Evolutionary conservation across 2,888 invertebrate species (phyloP), one percentile per base, ranked within the genome.

Genomic region (Phyllotreta cruciferae): DNA sequence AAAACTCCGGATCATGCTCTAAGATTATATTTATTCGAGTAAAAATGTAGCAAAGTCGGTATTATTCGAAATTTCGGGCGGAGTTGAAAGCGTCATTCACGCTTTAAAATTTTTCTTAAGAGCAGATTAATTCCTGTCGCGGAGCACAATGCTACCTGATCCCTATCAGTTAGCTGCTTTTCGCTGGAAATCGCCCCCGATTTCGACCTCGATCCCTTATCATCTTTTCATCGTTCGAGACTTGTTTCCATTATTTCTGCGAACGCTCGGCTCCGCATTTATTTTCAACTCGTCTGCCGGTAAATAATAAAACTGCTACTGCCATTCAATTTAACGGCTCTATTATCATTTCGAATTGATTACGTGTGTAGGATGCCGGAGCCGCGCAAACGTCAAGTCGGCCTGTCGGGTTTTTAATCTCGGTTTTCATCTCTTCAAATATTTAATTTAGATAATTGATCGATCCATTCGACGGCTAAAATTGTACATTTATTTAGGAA

Each of bases 251-350:
- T 61, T 61, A 44, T 55, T 55, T 42, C 44, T 45, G 47, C 38
- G 37, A 60, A 60, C 42, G 60, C 54, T 60, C 34, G 13, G 54
- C 41, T 60, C 55, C 39, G 49, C 49, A 8, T 57, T 57, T 24
- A 49, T 38, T 57, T 34, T 14, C 39, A 49, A 14, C 57, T 57
- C 57, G 38, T 24, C 24, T 24, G 47, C 38, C 49, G 45, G 56
- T 56, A 57, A 57, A 57, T 57, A 57, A 57, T 57, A 57, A 56
- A 57, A 57, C 47, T 49, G 37, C 34, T 38, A 49, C 39, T 57
- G 38, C 57, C 34, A 57, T 57, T 57, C 38, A 57, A 57, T 57
- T 11, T 39, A 49, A 49, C 14, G 35, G 49, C 57, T 49, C 11
- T 49, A 34, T 49, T 49, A 39, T 57, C 37, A 49, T 11, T 42